Evolutionary conservation across 2,113 vertebrate genomes (phyloP), one percentile per base, ranked within the genome.

Genomic region (Machaerirhynchus nigripectus): DNA sequence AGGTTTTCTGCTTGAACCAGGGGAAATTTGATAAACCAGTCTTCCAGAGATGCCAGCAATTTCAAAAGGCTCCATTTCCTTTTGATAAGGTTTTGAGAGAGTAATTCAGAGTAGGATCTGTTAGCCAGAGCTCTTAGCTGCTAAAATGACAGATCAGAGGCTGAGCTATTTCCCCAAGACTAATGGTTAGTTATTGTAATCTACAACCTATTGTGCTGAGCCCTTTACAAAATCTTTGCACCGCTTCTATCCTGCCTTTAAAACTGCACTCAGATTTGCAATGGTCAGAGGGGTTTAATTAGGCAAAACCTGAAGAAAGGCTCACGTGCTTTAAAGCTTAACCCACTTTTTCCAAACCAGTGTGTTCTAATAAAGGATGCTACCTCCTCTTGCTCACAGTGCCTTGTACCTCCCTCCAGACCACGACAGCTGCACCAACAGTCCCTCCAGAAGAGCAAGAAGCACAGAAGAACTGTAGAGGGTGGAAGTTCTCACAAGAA

Each of bases 11-110:
- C 68, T 92, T 96, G 50, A 90, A 90, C 93, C 21, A 18, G 76
- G 96, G 95, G 95, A 97, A 98, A 97, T 96, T 81, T 70, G 91
- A 96, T 96, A 97, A 96, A 96, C 65, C 89, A 89, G 79, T 96
- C 95, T 97, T 97, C 89, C 91, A 94, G 97, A 96, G 97, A 96
- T 94, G 94, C 90, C 91, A 96, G 56, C 13, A 27, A 64, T 84
- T 93, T 94, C 75, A 94, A 97, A 97, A 86, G 71, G 63, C 83
- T 82, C 85, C 84, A 52, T 90, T 93, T 96, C 86, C 95, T 83
- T 78, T 96, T 89, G 94, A 97, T 96, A 96, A 96, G 89, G 67
- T 93, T 97, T 96, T 81, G 88, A 95, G 95, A 96, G 90, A 86
- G 90, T 92, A 91, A 95, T 96, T 97, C 89, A 94, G 93, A 86